Evolutionary conservation across 1,140 invertebrate species (phyloP).

Genomic region (Leucophenga varia): DNA sequence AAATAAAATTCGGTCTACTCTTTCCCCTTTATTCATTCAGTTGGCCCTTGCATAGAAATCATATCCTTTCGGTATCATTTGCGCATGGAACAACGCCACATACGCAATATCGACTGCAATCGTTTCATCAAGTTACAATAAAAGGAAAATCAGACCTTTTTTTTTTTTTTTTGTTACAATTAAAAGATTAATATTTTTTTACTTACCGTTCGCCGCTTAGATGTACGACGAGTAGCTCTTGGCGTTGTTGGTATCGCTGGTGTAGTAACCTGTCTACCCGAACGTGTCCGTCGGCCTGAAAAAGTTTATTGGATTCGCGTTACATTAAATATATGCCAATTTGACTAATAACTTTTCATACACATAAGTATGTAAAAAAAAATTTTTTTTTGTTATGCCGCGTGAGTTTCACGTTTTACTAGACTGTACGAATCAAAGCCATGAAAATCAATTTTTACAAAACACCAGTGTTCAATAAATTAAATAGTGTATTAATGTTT

Average conservation of each 20-base stretch:
- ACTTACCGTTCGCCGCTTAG: slow-evolving; percentile 41
- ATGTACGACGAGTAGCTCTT: slow-evolving; percentile 34
- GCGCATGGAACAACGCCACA: slow-evolving; percentile 54
- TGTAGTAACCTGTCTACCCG: slow-evolving; percentile 33
- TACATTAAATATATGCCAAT: not conserved
- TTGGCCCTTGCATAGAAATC: slow-evolving; percentile 56
- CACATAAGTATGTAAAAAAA: slow-evolving; percentile 7
- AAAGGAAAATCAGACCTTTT: too few relatives aligned
- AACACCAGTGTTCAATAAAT: not conserved
- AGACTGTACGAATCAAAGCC: not conserved
- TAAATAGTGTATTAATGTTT: slow-evolving; percentile 3
- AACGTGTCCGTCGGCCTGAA: slow-evolving; percentile 45
- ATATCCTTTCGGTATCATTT: slow-evolving; percentile 37
- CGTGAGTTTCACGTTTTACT: slow-evolving; percentile 24
- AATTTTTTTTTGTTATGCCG: slow-evolving; percentile 17
- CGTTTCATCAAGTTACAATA: slow-evolving; percentile 35
- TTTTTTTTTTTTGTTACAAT: too few relatives aligned
- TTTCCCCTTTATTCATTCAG: slow-evolving; percentile 24
- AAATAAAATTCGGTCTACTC: not conserved
- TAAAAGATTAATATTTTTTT: too few relatives aligned
- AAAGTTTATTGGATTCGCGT: slow-evolving; percentile 11
- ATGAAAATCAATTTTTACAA: not conserved
- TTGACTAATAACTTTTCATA: slow-evolving; percentile 3
- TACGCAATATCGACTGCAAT: slow-evolving; percentile 33
- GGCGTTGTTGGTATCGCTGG: slow-evolving; percentile 5